Conservation (phyloP, 1,140 invertebrate species). For the Riptortus pedestris region DNA sequence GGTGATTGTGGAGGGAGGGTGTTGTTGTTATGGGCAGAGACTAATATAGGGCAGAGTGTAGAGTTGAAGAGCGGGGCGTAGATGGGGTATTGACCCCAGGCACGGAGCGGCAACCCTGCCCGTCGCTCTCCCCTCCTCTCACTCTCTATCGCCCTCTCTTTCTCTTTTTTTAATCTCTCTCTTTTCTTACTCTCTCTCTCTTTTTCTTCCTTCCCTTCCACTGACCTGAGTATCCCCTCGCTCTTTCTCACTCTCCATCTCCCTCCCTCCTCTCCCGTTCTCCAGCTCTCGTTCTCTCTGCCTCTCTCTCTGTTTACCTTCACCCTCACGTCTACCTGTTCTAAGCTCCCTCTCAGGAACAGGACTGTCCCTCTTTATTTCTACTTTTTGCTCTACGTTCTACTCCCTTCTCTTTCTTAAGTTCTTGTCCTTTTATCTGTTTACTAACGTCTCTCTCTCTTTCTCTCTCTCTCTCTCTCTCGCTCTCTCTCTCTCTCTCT, state of each 20-base stretch:
- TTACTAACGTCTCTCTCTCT: too few relatives aligned
- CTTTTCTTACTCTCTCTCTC: slow-evolving; percentile 23
- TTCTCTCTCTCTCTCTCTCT: too few relatives aligned
- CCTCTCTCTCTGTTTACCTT: slow-evolving; percentile 19
- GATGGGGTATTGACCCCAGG: slow-evolving; percentile 12
- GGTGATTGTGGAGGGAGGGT: background rate
- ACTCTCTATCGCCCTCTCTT: slow-evolving; percentile 24
- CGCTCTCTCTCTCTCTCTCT: too few relatives aligned
- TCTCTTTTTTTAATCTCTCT: slow-evolving; percentile 24
- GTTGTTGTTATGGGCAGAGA: too few relatives aligned
- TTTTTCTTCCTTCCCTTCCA: slow-evolving; percentile 20
- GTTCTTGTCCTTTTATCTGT: too few relatives aligned
- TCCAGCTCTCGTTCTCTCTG: slow-evolving; percentile 13
- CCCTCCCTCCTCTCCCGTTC: slow-evolving; percentile 21
- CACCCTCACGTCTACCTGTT: background rate
- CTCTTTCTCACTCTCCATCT: slow-evolving; percentile 21
- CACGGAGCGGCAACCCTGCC: slow-evolving; percentile 25
- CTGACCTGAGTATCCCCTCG: slow-evolving; percentile 12
- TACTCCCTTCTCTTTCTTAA: too few relatives aligned
- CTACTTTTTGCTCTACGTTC: too few relatives aligned
- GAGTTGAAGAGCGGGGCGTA: background rate
- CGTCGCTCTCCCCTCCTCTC: slow-evolving; percentile 24
- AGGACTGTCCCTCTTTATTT: too few relatives aligned
- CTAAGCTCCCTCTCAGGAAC: background rate
- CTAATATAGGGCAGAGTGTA: background rate